A percentile compares a stretch with the other conserved stretches of the same genome.
phyloP scores from a whole-genome alignment of 2,888 invertebrate species.

The Conchocele bisecta region DNA sequence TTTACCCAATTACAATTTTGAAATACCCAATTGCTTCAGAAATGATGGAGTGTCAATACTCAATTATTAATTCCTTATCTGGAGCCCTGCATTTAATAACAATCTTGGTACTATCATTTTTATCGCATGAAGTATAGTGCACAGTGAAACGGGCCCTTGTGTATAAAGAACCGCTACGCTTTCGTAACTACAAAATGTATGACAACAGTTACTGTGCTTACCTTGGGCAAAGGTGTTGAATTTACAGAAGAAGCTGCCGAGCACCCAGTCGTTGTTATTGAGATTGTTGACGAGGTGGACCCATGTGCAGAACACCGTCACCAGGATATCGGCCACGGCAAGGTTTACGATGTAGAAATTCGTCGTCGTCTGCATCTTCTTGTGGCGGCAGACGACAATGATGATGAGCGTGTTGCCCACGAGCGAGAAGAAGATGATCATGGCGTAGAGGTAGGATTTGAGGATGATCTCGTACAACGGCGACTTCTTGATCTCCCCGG shows the following conservation, averaged over 20 bases:
- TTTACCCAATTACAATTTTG: too few relatives aligned
- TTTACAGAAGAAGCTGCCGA: conserved; percentile 89
- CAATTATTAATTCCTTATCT: too few relatives aligned
- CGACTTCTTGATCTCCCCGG: conserved; percentile 54
- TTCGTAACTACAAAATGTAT: not conserved
- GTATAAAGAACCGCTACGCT: too few relatives aligned
- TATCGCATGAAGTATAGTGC: too few relatives aligned
- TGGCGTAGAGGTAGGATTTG: conserved; percentile 67
- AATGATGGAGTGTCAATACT: too few relatives aligned
- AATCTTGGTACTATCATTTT: too few relatives aligned
- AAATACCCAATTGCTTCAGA: too few relatives aligned
- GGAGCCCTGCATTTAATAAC: too few relatives aligned
- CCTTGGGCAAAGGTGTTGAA: conserved; percentile 91
- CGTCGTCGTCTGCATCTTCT: conserved; percentile 79
- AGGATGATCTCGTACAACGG: conserved; percentile 70
- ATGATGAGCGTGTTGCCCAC: conserved; percentile 75
- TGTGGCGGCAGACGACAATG: conserved; percentile 70
- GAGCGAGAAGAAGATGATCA: conserved; percentile 69
- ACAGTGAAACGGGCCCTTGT: too few relatives aligned
- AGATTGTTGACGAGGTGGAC: conserved; percentile 90
- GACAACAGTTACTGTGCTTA: conserved; percentile 83
- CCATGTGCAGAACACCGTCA: conserved; percentile 87
- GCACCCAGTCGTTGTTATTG: conserved; percentile 90
- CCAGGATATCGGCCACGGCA: conserved; percentile 78
- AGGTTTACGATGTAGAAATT: conserved; percentile 81